Base-by-base conservation (phyloP, 1,140 invertebrate genomes). In the Orchestia grillus region DNA sequence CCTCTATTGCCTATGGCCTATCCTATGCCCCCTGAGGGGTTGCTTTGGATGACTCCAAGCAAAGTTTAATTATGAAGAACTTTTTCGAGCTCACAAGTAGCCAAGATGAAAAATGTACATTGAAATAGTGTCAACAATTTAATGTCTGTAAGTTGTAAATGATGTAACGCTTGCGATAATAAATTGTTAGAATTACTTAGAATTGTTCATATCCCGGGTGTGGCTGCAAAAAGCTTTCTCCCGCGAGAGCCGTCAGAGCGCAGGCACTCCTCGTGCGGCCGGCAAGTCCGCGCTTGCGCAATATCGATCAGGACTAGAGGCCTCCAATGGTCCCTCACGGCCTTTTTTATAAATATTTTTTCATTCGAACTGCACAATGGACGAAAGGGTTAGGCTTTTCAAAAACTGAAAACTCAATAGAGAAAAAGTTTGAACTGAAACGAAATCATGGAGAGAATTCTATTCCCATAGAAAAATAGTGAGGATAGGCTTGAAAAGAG, bases 341-440 rank as follows among this genome's bases (percentile, higher is more conserved):
- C 0, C 41, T 90, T 90, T 90, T 90, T 90, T 90, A 42, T 90
- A 44, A 41, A 44, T 77, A 90, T 90, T 90, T 90, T 90, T 90
- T 90, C 41, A 42, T 90, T 28, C n/a, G 88, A 90, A 44, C 88
- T 44, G 4, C 41, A 90, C 88, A 90, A 90, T 90, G 88, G 88
- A 90, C 88, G 88, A 90, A 90, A 90, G 88, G 88, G 88, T 90
- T 90, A 90, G 88, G 88, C 88, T 90, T 90, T 90, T 90, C 88
- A 90, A 90, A 90, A 90, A 90, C 88, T 90, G 88, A 90, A 90
- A 90, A 90, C 88, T 90, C 88, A 44, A 90, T 90, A 90, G 88
- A 42, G 43, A 90, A 90, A 90, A 90, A 90, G 88, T 90, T 90
- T 90, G 88, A 90, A 90, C 88, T 90, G 88, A 90, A 90, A 41